Conservation (phyloP, 2,888 invertebrate species). For the Tanypteryx hageni region DNA sequence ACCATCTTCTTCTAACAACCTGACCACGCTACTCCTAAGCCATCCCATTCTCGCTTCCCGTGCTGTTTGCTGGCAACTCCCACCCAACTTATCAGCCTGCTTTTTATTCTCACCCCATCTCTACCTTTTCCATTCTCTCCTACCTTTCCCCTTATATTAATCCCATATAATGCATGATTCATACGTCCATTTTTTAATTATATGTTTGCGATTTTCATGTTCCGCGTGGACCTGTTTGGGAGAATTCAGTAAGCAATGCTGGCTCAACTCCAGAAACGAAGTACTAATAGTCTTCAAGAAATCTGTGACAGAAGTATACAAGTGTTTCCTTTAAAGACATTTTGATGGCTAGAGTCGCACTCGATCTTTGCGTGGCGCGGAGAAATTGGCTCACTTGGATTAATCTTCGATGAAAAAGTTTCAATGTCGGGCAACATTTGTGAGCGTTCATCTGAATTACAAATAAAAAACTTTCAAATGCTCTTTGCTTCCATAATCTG, state of each 20-base stretch:
- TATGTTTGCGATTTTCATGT: neutral
- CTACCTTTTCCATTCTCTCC: no score
- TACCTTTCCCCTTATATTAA: no score
- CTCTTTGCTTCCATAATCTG: no score
- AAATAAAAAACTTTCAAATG: neutral
- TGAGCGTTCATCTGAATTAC: constrained; percentile 5
- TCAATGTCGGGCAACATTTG: neutral
- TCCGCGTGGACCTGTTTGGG: neutral
- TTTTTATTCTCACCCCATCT: no score
- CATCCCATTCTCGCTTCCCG: no score
- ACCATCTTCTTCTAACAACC: no score
- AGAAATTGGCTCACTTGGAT: neutral
- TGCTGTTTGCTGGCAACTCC: no score
- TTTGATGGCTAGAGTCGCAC: neutral
- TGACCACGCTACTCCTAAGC: no score
- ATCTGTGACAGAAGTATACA: neutral
- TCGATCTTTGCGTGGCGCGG: neutral
- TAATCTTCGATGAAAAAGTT: neutral
- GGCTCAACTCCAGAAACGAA: no score
- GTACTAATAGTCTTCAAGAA: no score
- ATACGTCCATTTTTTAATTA: neutral
- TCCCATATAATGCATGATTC: no score
- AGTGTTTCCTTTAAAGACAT: neutral
- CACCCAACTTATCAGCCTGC: no score
- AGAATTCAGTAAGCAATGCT: neutral